Percentiles rank a stretch among this genome's conserved stretches.
Conservation (phyloP, 2,888 invertebrate genomes). For the Drosophila flavopinicola region DNA sequence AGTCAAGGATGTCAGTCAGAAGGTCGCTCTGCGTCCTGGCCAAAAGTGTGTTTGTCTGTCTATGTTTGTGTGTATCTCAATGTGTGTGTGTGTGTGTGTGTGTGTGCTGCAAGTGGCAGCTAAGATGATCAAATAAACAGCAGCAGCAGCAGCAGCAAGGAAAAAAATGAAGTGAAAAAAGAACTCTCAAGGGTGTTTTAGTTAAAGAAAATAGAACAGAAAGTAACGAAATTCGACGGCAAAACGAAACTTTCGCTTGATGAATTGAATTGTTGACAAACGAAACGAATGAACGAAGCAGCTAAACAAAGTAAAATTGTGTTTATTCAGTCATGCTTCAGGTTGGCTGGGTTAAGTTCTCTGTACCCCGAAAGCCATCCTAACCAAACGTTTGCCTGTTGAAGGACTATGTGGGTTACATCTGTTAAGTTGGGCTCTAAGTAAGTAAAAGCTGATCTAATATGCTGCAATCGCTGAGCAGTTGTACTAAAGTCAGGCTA, state of each 20-base stretch:
- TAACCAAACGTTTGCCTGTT: conserved; percentile 1
- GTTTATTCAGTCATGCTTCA: conserved; percentile 78
- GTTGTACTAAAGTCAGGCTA: conserved; percentile 13
- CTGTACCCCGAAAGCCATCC: background rate
- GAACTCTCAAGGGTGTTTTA: conserved; percentile 76
- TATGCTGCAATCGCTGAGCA: conserved; percentile 16
- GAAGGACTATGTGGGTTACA: conserved; percentile 33
- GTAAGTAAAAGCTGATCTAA: conserved; percentile 42
- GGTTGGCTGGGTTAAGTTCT: conserved; percentile 39
- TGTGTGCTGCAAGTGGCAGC: conserved; percentile 73
- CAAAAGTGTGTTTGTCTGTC: conserved; percentile 53
- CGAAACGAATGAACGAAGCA: conserved; percentile 50
- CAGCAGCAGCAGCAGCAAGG: conserved; percentile 1
- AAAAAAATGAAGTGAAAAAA: conserved; percentile 12
- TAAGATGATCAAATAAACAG: conserved; percentile 78
- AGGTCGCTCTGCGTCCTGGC: conserved; percentile 54
- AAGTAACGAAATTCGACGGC: conserved; percentile 67
- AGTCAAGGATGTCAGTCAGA: conserved; percentile 74
- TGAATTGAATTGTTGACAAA: conserved; percentile 80
- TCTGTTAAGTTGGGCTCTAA: conserved; percentile 41
- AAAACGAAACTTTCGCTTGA: conserved; percentile 71
- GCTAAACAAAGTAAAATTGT: conserved; percentile 75
- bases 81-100: conserved; percentile 19
- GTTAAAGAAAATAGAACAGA: conserved; percentile 73
- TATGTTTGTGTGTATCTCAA: conserved; percentile 24